Evolutionary conservation across 1,140 invertebrate species (phyloP).

Genomic region (Bombus sylvicola): DNA sequence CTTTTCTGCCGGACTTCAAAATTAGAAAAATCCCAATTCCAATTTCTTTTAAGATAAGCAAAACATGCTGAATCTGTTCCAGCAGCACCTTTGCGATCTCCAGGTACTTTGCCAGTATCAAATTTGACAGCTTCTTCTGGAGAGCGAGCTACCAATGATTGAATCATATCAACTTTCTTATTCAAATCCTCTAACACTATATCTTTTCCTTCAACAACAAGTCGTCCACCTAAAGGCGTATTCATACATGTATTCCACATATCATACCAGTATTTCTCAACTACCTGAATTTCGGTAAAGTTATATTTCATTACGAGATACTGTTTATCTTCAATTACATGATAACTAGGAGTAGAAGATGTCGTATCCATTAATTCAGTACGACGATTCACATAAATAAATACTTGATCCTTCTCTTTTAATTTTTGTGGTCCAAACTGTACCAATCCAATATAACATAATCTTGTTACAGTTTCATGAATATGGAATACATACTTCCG

Average conservation of each 20-base stretch:
- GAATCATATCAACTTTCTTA: constrained; percentile 83
- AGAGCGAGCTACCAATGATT: constrained; percentile 75
- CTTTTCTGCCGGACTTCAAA: neutral
- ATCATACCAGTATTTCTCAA: constrained; percentile 90
- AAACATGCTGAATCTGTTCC: constrained; percentile 89
- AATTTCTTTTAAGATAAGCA: constrained; percentile 88
- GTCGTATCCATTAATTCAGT: constrained; percentile 87
- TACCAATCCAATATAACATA: constrained; percentile 88
- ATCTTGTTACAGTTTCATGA: constrained; percentile 83
- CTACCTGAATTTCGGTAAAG: constrained; percentile 84
- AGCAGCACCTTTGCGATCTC: constrained; percentile 88
- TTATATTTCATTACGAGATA: constrained; percentile 84
- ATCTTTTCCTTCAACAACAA: constrained; percentile 81
- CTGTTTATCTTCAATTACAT: constrained; percentile 84
- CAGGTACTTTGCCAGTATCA: constrained; percentile 87
- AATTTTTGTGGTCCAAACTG: constrained; percentile 87
- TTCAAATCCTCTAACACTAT: constrained; percentile 82
- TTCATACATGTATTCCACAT: constrained; percentile 87
- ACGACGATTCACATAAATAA: constrained; percentile 87
- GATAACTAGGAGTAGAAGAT: constrained; percentile 85
- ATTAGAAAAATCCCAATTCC: constrained; percentile 82
- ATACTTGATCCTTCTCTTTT: constrained; percentile 89
- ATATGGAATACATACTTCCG: constrained; percentile 88
- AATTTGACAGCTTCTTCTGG: constrained; percentile 79
- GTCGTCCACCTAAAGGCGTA: constrained; percentile 85